Evolutionary conservation across 2,888 invertebrate species (phyloP).

Genomic region (Pristionchus fissidentatus): DNA sequence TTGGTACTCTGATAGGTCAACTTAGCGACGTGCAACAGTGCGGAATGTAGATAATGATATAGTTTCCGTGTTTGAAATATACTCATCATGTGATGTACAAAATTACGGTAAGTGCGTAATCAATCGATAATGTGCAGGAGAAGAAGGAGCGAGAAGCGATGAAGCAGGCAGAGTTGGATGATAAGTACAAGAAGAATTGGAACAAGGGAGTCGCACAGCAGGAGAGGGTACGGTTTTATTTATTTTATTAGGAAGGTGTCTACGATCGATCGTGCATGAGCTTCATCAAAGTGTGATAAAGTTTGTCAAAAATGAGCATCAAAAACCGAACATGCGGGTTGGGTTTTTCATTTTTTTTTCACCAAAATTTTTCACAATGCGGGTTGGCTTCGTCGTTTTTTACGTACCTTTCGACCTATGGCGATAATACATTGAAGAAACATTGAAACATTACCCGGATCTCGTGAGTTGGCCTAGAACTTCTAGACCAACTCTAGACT

Average conservation of each 20-base stretch:
- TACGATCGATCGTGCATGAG: too few species aligned
- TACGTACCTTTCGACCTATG: too few species aligned
- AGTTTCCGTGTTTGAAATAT: conserved; percentile 78
- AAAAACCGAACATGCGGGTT: too few species aligned
- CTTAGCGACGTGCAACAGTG: conserved; percentile 19
- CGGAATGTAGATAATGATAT: conserved; percentile 81
- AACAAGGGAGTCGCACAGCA: conserved; percentile 71
- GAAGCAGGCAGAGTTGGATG: conserved; percentile 70
- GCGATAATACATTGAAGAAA: too few species aligned
- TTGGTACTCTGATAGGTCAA: conserved; percentile 52
- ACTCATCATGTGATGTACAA: conserved; percentile 78
- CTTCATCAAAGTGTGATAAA: too few species aligned
- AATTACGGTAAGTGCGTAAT: conserved; percentile 84
- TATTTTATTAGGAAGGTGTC: background rate
- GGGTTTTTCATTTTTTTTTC: too few species aligned
- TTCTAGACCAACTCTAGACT: too few species aligned
- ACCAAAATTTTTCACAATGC: too few species aligned
- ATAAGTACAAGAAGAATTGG: conserved; percentile 69
- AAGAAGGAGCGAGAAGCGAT: conserved; percentile 68
- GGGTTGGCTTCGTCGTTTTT: too few species aligned
- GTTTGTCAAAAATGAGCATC: too few species aligned
- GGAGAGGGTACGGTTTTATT: conserved; percentile 56
- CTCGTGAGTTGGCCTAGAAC: too few species aligned
- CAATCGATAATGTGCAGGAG: conserved; percentile 76
- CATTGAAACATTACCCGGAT: too few species aligned